Evolutionary conservation across 35 echinoderm and acorn worm genomes (phyloP).

Genomic region (Hemicentrotus pulcherrimus): DNA sequence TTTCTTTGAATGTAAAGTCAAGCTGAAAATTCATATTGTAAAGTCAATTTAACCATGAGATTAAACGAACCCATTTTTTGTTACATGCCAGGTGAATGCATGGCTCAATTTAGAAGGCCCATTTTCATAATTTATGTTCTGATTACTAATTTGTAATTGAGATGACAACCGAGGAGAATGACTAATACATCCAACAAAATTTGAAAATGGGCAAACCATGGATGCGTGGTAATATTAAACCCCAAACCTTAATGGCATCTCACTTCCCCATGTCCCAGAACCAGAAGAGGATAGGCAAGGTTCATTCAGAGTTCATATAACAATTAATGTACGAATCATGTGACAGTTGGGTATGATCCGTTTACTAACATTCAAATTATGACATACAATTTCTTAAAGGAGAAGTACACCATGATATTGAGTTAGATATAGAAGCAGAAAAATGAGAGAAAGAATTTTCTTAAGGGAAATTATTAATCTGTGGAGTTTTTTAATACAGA

Average conservation of each 20-base stretch:
- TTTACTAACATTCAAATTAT: no score
- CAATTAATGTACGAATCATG: not conserved
- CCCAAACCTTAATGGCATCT: not conserved
- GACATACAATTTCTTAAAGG: no score
- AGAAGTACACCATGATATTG: no score
- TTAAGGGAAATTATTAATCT: no score
- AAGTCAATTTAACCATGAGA: no score
- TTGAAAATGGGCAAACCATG: not conserved
- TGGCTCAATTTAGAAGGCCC: not conserved
- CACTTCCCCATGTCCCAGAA: not conserved
- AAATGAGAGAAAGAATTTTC: no score
- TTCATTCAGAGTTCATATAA: not conserved
- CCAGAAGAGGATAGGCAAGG: not conserved
- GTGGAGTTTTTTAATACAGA: no score
- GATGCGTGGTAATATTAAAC: not conserved
- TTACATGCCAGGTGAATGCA: not conserved
- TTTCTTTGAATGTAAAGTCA: no score
- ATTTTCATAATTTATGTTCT: conserved; percentile 5
- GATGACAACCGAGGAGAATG: not conserved
- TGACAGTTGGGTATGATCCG: no score
- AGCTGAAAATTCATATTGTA: no score
- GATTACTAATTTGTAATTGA: not conserved
- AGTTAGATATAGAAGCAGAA: no score
- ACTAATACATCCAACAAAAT: not conserved
- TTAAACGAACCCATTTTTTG: no score